Base-by-base conservation (phyloP, 1,140 invertebrate species). In the Meloidogyne floridensis region DNA sequence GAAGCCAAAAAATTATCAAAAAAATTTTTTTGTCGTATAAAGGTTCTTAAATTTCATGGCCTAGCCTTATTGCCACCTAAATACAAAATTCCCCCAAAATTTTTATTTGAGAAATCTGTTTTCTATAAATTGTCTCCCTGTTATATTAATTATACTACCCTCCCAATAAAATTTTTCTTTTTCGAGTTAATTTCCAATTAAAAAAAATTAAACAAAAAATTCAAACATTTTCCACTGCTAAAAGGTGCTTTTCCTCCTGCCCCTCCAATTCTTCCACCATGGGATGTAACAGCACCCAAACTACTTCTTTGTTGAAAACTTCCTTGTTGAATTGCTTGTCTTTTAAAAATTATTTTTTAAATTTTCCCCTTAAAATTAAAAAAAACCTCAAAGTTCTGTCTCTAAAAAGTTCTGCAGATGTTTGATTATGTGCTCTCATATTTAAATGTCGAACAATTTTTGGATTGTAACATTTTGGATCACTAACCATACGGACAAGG, bases 391-490 rank as follows among this genome's bases (percentile, higher is more conserved):
- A 77, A 65, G 87, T 85, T 53, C 87, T 77, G 77, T 89, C 88
- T 3, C 88, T 82, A 56, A 84, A 87, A 10, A 89, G 20, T 75
- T 89, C 88, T 56, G 90, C 87, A 32, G 85, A 87, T 83, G 88
- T 89, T 75, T 89, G 90, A n/a, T 90, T 88, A 78, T 90, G 88
- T 53, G 85, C 88, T 4, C 85, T 82, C 87, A 90, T 88, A 81
- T 89, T 89, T 15, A 89, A 81, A 74, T 89, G 88, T 11, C 89
- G 88, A 20, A 89, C 88, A 78, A 89, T 89, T 75, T 89, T 89
- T 20, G 88, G 88, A 86, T 89, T 89, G 80, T 89, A 89, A 79
- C 89, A 90, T 69, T 89, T 89, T 11, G 88, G 88, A 73, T 89
- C 88, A 69, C 87, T 88, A 43, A 89, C 88, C 88, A 89, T 89